Evolutionary conservation across 2,113 vertebrate species (phyloP).

Genomic region (Campylomormyrus tamandua): DNA sequence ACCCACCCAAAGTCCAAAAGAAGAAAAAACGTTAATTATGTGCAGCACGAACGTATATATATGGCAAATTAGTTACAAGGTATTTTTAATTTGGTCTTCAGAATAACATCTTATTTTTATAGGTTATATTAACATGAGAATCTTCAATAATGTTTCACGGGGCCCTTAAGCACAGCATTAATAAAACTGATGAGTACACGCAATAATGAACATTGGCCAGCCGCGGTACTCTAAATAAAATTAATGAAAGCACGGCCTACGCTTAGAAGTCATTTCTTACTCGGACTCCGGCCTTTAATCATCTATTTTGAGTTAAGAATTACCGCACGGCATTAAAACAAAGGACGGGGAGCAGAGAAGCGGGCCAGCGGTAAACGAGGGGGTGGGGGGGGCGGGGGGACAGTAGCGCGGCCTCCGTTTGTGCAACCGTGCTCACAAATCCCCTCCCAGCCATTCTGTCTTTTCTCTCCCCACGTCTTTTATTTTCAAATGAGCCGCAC

Average conservation of each 20-base stretch:
- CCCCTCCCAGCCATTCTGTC: background rate
- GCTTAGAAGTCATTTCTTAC: constrained; percentile 8
- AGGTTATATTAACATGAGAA: constrained; percentile 16
- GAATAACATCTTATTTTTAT: constrained; percentile 19
- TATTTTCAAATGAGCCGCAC: background rate
- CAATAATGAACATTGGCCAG: constrained; percentile 18
- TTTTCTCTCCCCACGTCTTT: background rate
- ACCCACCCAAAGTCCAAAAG: constrained; percentile 69
- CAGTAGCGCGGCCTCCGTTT: background rate
- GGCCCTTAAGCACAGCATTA: constrained; percentile 13
- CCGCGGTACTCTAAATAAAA: background rate
- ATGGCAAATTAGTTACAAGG: background rate
- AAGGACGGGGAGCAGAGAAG: background rate
- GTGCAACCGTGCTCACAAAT: background rate
- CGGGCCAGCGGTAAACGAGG: background rate
- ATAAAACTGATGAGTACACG: constrained; percentile 18
- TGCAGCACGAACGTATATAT: background rate
- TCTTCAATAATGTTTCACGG: constrained; percentile 9
- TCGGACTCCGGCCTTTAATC: constrained; percentile 7
- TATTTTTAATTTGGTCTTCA: constrained; percentile 14
- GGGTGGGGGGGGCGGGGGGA: background rate
- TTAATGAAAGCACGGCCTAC: constrained; percentile 3
- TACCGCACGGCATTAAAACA: background rate
- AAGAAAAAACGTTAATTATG: constrained; percentile 64
- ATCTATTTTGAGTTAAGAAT: constrained; percentile 11